phyloP scores from a whole-genome alignment of 2,797 vertebrate genomes.

The Buphagus erythrorhynchus region DNA sequence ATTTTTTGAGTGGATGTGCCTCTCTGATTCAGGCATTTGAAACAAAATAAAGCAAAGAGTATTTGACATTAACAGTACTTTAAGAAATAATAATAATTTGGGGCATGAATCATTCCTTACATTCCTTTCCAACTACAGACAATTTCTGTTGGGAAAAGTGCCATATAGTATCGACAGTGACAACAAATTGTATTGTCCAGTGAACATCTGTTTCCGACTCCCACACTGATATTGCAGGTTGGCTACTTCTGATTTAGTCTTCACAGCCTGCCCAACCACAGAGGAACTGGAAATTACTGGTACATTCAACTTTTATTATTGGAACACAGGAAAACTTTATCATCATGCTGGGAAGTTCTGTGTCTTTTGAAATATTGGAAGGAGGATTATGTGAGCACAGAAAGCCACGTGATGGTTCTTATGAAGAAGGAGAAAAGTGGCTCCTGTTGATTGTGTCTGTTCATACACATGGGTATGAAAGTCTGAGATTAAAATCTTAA shows the following conservation, averaged over 20 bases:
- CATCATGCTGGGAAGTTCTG: constrained; percentile 78
- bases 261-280: constrained; percentile 70
- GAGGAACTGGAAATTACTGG: constrained; percentile 82
- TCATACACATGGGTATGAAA: neutral
- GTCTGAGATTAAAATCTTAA: constrained; percentile 31
- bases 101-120: constrained; percentile 80
- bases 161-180: constrained; percentile 77
- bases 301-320: constrained; percentile 76
- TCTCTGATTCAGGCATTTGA: constrained; percentile 9
- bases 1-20: constrained; percentile 1
- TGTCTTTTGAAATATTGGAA: constrained; percentile 77
- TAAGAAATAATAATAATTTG: constrained; percentile 52
- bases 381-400: constrained; percentile 58
- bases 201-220: constrained; percentile 86
- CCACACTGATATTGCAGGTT: constrained; percentile 72
- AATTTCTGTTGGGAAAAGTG: constrained; percentile 78
- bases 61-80: constrained; percentile 52
- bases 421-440: constrained; percentile 7
- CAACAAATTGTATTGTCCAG: constrained; percentile 79
- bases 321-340: constrained; percentile 83
- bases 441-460: constrained; percentile 27
- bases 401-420: constrained; percentile 21
- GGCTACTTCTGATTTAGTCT: constrained; percentile 62
- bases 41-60: constrained; percentile 33
- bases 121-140: constrained; percentile 78